Base-by-base conservation (phyloP, 2,113 vertebrate genomes). In the Plotosus lineatus region DNA sequence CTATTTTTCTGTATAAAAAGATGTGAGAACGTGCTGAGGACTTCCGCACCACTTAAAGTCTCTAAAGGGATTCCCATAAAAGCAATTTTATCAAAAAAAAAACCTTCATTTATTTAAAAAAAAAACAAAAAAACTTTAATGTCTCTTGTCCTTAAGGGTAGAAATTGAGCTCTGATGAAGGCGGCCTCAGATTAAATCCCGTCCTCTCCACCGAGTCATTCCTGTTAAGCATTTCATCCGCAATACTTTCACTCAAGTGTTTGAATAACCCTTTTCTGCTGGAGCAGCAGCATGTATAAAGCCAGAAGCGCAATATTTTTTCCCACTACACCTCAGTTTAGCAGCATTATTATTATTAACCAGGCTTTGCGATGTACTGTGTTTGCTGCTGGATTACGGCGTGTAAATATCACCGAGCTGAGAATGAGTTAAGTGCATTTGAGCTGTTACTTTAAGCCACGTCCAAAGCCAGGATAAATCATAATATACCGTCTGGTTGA, bases 91-190 rank as follows among this genome's bases (percentile, higher is more conserved):
- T 71, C 66, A n/a, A 5, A n/a, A n/a, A n/a, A n/a, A n/a, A n/a
- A n/a, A n/a, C n/a, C n/a, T n/a, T n/a, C n/a, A n/a, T n/a, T n/a
- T n/a, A n/a, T n/a, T n/a, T n/a, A n/a, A n/a, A n/a, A n/a, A n/a
- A n/a, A n/a, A n/a, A n/a, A n/a, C n/a, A n/a, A n/a, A n/a, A n/a
- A 40, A n/a, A 51, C 66, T 72, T 36, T 58, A 72, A 61, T 72
- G 78, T 31, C 66, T 56, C 40, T 40, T 15, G 78, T 60, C 40
- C 78, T 80, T 80, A 80, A 72, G 50, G 77, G 38, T 79, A 71
- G 65, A 72, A 80, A 55, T 60, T 60, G 78, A 80, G 78, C 53
- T 72, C 66, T 36, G 53, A 72, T 72, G 78, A 80, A 80, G 66
- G 53, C 78, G 28, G 56, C 66, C 53, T 71, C n/a, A 48, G 78